A percentile compares a stretch with the other conserved stretches of the same genome.
Conservation (phyloP, 2,797 vertebrate genomes). For the Schizopygopsis malacanthus region DNA sequence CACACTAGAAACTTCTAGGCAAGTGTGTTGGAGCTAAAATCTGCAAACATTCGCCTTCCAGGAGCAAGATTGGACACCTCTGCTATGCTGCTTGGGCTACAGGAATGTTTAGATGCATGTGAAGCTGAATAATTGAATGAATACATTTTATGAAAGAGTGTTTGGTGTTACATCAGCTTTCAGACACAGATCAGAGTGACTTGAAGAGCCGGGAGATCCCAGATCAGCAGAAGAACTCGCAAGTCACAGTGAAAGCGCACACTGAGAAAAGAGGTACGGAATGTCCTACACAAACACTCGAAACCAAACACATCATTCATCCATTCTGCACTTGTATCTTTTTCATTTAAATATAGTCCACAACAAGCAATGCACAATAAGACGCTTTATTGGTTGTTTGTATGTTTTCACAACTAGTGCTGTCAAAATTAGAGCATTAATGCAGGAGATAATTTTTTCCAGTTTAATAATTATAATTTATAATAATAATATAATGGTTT, state of each 20-base stretch:
- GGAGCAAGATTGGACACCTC: not conserved
- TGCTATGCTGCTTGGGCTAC: not conserved
- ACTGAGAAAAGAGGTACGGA: constrained; percentile 50
- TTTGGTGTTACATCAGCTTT: constrained; percentile 48
- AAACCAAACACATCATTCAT: not conserved
- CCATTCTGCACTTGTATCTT: not conserved
- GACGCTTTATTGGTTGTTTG: not conserved
- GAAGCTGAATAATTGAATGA: not conserved
- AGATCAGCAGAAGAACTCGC: constrained; percentile 50
- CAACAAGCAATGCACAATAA: not conserved
- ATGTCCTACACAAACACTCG: constrained; percentile 6
- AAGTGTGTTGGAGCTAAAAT: not conserved
- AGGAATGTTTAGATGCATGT: not conserved
- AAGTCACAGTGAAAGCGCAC: constrained; percentile 37
- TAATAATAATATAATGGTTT: too few relatives aligned
- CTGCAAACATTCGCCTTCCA: not conserved
- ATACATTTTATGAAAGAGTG: constrained; percentile 10
- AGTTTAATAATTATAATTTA: too few relatives aligned
- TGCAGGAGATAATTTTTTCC: not conserved
- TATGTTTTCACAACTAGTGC: not conserved
- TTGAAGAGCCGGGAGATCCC: constrained; percentile 41
- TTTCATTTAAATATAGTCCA: not conserved
- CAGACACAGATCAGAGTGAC: constrained; percentile 49
- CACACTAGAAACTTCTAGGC: not conserved
- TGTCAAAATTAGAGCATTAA: not conserved